phyloP scores from a whole-genome alignment of 1,140 invertebrate genomes.

The Globodera rostochiensis region DNA sequence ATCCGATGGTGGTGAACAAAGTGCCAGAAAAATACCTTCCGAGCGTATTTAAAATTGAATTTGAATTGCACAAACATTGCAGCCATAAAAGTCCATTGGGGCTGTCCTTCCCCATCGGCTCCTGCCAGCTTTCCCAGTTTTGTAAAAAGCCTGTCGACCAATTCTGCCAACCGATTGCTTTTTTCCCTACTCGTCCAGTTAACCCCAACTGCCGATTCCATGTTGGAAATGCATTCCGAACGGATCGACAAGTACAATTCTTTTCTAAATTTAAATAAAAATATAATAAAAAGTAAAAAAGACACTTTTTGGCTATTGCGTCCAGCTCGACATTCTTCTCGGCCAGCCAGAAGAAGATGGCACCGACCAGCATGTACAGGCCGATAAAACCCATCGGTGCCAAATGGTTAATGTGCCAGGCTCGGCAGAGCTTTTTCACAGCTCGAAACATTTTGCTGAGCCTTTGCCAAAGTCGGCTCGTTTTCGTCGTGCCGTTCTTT shows the following conservation, averaged over 20 bases:
- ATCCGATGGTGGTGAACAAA: slow-evolving; percentile 55
- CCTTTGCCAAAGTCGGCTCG: not conserved
- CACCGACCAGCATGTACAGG: slow-evolving; percentile 52
- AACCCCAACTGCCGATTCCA: slow-evolving; percentile 13
- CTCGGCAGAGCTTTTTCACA: slow-evolving; percentile 32
- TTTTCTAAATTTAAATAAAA: not conserved
- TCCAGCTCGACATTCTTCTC: slow-evolving; percentile 35
- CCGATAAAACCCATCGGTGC: slow-evolving; percentile 43
- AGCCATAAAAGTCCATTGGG: slow-evolving; percentile 24
- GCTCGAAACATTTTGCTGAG: not conserved
- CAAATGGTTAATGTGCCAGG: slow-evolving; percentile 43
- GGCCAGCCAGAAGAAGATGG: slow-evolving; percentile 45
- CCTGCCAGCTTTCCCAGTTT: slow-evolving; percentile 9
- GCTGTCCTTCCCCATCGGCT: not conserved
- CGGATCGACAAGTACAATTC: not conserved
- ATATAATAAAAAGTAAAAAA: not conserved
- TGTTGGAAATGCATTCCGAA: slow-evolving; percentile 8
- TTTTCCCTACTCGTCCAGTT: slow-evolving; percentile 9
- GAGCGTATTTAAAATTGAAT: slow-evolving; percentile 3
- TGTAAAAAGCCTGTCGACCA: slow-evolving; percentile 21
- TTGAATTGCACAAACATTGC: slow-evolving; percentile 1
- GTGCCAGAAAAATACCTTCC: slow-evolving; percentile 49
- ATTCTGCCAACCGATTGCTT: not conserved
- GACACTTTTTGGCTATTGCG: slow-evolving; percentile 21
- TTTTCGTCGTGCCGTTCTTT: not conserved